phyloP scores from a whole-genome alignment of 2,888 invertebrate species.

The Oscheius sp. region DNA sequence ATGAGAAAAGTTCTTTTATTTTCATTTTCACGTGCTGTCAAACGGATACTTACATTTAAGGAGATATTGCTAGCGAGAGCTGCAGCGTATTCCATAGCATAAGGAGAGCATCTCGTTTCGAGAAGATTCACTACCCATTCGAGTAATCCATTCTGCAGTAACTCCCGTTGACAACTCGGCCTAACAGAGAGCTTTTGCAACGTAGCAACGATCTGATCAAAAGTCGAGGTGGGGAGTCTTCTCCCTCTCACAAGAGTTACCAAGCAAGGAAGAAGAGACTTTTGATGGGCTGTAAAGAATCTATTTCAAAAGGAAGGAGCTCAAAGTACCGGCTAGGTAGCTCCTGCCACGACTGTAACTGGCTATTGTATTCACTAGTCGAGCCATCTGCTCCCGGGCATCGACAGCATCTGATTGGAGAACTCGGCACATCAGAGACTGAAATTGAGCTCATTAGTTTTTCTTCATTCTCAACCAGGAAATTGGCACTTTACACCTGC shows the following conservation, averaged over 20 bases:
- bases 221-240: conserved; percentile 45
- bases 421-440: conserved; percentile 43
- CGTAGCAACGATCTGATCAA: conserved; percentile 48
- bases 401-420: conserved; percentile 53
- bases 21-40: too few relatives aligned
- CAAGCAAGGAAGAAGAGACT: conserved; percentile 40
- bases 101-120: conserved; percentile 43
- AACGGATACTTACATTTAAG: conserved; percentile 36
- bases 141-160: conserved; percentile 45
- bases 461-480: too few relatives aligned
- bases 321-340: conserved; percentile 38
- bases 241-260: conserved; percentile 45
- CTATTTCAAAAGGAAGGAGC: neutral
- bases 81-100: conserved; percentile 49
- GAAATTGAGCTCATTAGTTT: conserved; percentile 10
- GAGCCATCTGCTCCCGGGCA: conserved; percentile 48
- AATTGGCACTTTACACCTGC: too few relatives aligned
- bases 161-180: conserved; percentile 38
- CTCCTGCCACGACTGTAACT: conserved; percentile 41
- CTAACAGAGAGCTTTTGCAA: conserved; percentile 48
- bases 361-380: conserved; percentile 50
- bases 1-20: too few relatives aligned
- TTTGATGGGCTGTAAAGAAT: conserved; percentile 36
- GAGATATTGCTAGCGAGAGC: conserved; percentile 46
- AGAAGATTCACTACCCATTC: conserved; percentile 50